These are phyloP conservation scores for Cylas formicarius DNA, from an alignment of 1,140 invertebrate genomes.

Conservation along the genomic window DNA sequence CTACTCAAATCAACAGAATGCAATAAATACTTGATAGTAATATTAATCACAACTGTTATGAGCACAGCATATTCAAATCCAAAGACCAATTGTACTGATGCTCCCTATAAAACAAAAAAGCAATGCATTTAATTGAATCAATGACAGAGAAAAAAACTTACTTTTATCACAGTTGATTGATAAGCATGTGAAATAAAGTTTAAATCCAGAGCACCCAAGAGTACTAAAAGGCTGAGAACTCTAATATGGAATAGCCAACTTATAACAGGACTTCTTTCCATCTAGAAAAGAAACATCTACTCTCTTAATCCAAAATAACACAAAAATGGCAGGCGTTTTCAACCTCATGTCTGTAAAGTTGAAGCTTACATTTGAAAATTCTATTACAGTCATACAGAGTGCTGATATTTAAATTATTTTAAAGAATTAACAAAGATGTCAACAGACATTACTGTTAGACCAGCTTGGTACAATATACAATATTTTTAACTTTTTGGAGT, in stretches of 20 bases:
- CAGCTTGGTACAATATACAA: no score
- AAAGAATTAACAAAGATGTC: no score
- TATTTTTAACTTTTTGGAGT: no score
- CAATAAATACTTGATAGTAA: slow-evolving; percentile 90
- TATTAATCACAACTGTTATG: slow-evolving; percentile 88
- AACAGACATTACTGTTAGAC: no score
- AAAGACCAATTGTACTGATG: slow-evolving; percentile 97
- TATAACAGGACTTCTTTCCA: slow-evolving; percentile 97
- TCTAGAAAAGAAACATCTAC: slow-evolving; percentile 55
- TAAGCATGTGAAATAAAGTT: slow-evolving; percentile 93
- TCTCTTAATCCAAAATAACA: slow-evolving; percentile 1
- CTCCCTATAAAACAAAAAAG: slow-evolving; percentile 59
- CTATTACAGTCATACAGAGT: no score
- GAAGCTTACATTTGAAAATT: no score
- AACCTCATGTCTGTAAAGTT: no score
- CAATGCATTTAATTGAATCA: no score
- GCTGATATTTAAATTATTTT: no score
- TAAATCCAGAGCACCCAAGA: slow-evolving; percentile 78
- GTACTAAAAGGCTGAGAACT: slow-evolving; percentile 74
- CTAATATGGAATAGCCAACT: slow-evolving; percentile 92
- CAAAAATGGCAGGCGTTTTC: background rate
- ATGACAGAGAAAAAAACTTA: no score
- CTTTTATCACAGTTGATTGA: slow-evolving; percentile 80
- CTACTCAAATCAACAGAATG: slow-evolving; percentile 91
- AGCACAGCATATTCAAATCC: slow-evolving; percentile 99